Evolutionary conservation across 2,888 invertebrate species (phyloP).

Genomic region (Eupithecia tripunctaria): DNA sequence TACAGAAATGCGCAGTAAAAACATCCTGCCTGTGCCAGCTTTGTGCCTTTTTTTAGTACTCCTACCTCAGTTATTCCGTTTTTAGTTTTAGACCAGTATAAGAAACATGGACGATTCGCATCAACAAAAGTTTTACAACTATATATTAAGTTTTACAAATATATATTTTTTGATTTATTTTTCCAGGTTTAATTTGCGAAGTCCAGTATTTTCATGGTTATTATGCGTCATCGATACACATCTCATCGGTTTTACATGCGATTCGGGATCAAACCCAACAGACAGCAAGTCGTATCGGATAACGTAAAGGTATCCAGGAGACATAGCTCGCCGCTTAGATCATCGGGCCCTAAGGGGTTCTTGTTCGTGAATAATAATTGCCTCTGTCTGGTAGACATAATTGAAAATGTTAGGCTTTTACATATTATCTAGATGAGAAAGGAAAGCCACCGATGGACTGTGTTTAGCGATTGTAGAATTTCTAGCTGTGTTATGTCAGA

Average conservation of each 20-base stretch:
- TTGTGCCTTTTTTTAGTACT: too few species aligned
- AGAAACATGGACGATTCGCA: too few species aligned
- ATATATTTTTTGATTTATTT: too few species aligned
- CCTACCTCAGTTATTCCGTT: too few species aligned
- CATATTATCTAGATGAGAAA: not conserved
- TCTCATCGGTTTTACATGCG: too few species aligned
- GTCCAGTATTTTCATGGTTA: not conserved
- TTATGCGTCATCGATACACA: not conserved
- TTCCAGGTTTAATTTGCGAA: not conserved
- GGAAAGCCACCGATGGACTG: not conserved
- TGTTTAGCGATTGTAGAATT: not conserved
- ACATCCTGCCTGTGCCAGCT: too few species aligned
- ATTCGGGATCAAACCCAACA: not conserved
- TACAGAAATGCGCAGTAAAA: too few species aligned
- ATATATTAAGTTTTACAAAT: too few species aligned
- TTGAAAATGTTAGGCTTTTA: not conserved
- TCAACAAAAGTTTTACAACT: too few species aligned
- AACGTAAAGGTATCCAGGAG: not conserved
- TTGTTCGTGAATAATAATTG: constrained; percentile 25
- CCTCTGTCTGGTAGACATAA: not conserved
- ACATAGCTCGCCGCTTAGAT: constrained; percentile 31
- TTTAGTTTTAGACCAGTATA: too few species aligned
- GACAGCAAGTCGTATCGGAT: not conserved
- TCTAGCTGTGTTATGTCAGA: too few species aligned
- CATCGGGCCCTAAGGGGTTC: constrained; percentile 22